phyloP scores from a whole-genome alignment of 2,797 vertebrate species.

The Gymnoscopelus braueri region DNA sequence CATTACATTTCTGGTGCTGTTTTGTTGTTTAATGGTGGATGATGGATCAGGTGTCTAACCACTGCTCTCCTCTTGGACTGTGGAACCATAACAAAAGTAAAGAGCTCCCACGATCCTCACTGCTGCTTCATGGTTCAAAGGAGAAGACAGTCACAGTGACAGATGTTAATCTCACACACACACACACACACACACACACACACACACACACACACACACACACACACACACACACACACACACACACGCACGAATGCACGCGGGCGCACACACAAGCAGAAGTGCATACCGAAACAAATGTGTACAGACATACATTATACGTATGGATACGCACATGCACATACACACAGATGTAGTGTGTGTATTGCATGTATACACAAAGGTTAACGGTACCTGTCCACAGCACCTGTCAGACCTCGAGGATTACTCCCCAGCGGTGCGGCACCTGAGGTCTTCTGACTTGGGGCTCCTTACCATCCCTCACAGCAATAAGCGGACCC shows the following conservation, averaged over 20 bases:
- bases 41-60: too few relatives aligned
- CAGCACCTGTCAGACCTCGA: too few relatives aligned
- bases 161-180: not conserved
- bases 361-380: too few relatives aligned
- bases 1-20: too few relatives aligned
- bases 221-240: too few relatives aligned
- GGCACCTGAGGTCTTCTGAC: too few relatives aligned
- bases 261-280: not conserved
- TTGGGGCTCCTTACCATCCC: too few relatives aligned
- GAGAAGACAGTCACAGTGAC: constrained; percentile 5
- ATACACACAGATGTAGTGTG: not conserved
- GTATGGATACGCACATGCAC: not conserved
- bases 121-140: constrained; percentile 44
- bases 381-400: too few relatives aligned
- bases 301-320: not conserved
- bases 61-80: too few relatives aligned
- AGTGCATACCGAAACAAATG: not conserved
- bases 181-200: not conserved
- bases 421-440: too few relatives aligned
- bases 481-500: too few relatives aligned
- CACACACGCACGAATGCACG: not conserved
- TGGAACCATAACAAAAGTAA: not conserved
- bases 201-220: not conserved
- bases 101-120: constrained; percentile 37
- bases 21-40: too few relatives aligned